Conservation (phyloP, 2,797 vertebrate species). For the Silurus aristotelis region DNA sequence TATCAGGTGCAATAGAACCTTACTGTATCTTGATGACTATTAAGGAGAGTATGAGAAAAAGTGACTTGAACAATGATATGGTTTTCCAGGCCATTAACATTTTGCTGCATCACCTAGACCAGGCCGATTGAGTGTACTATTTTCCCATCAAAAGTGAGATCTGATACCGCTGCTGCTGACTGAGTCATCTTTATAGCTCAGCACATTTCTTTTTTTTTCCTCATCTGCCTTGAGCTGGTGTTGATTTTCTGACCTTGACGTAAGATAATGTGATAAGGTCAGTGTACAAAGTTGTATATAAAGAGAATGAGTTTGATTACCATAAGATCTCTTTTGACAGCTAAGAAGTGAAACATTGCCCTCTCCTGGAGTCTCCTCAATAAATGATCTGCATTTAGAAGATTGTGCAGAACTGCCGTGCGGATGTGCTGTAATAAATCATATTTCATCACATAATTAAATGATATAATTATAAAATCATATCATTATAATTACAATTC, state of each 20-base stretch:
- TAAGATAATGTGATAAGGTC: slow-evolving; percentile 31
- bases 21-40: slow-evolving; percentile 25
- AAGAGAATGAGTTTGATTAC: slow-evolving; percentile 9
- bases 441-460: too few species aligned
- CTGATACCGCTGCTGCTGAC: slow-evolving; percentile 41
- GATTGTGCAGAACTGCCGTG: neutral
- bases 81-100: slow-evolving; percentile 52
- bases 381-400: neutral
- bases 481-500: too few species aligned
- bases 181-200: slow-evolving; percentile 26
- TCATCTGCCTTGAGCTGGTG: neutral
- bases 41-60: slow-evolving; percentile 46
- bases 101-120: slow-evolving; percentile 46
- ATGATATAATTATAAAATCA: too few species aligned
- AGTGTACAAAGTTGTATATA: slow-evolving; percentile 3
- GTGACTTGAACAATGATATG: slow-evolving; percentile 52
- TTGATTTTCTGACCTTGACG: slow-evolving; percentile 11
- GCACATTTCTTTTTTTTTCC: slow-evolving; percentile 15
- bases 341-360: slow-evolving; percentile 54
- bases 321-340: neutral
- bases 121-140: slow-evolving; percentile 35
- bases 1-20: slow-evolving; percentile 34
- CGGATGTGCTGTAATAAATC: neutral
- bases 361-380: slow-evolving; percentile 50
- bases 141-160: slow-evolving; percentile 40